A percentile compares a stretch with the other conserved stretches of the same genome.
These are phyloP conservation scores for Girardinus metallicus DNA, from an alignment of 2,797 vertebrate species.

Conservation along the genomic window DNA sequence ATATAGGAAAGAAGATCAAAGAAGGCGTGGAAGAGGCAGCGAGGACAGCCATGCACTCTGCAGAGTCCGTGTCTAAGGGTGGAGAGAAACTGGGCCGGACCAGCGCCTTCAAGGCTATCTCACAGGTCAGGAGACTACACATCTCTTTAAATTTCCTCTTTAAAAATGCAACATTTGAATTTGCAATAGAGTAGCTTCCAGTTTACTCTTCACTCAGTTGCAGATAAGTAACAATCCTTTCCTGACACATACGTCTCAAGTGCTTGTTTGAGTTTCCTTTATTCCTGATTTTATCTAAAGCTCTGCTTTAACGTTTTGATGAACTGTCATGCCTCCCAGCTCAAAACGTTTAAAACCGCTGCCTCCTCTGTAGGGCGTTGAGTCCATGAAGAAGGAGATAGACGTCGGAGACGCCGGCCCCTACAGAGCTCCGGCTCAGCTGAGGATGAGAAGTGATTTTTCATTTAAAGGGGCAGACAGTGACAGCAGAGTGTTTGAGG, in stretches of 20 bases:
- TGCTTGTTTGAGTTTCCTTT: not conserved
- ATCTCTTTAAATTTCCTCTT: not conserved
- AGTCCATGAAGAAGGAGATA: constrained; percentile 90
- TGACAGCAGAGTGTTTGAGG: constrained; percentile 85
- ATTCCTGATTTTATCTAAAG: not conserved
- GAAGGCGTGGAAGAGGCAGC: constrained; percentile 90
- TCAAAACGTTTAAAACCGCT: not conserved
- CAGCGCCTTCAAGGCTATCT: constrained; percentile 88
- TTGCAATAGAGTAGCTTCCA: not conserved
- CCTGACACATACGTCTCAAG: not conserved
- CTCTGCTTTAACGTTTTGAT: not conserved
- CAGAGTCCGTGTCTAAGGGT: constrained; percentile 87
- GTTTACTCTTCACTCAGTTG: not conserved
- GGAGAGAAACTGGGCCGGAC: constrained; percentile 89
- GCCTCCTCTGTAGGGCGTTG: constrained; percentile 82
- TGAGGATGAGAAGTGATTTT: constrained; percentile 90
- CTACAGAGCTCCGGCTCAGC: constrained; percentile 86
- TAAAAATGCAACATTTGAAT: not conserved
- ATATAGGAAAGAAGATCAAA: constrained; percentile 91
- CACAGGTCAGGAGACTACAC: constrained; percentile 81
- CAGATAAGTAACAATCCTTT: not conserved
- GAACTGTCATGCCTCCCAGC: not conserved
- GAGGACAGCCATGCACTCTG: constrained; percentile 88
- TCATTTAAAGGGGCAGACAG: constrained; percentile 79
- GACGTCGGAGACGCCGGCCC: constrained; percentile 86